phyloP scores from a whole-genome alignment of 2,113 vertebrate genomes.

The Struthio camelus region DNA sequence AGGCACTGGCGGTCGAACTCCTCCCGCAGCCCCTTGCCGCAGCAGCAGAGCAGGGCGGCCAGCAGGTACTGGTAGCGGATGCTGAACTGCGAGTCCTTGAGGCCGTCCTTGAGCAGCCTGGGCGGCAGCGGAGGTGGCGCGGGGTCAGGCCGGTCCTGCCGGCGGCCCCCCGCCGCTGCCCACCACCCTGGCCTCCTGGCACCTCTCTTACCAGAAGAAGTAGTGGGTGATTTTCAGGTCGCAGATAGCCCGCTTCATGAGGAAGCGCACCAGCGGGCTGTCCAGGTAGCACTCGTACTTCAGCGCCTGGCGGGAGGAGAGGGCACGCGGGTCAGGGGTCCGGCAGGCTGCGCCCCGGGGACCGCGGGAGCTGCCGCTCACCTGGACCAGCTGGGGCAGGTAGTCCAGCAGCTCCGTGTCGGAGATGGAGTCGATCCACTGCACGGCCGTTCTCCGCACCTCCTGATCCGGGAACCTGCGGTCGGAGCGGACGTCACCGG shows the following conservation, averaged over 20 bases:
- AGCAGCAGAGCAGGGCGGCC: conserved; percentile 93
- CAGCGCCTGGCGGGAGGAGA: conserved; percentile 79
- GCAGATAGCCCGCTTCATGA: conserved; percentile 89
- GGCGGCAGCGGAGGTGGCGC: rapidly evolving
- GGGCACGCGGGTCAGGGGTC: background rate
- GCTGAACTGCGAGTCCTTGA: conserved; percentile 97
- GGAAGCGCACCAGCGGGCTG: conserved; percentile 94
- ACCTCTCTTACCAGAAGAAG: conserved; percentile 89
- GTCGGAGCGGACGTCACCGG: rapidly evolving
- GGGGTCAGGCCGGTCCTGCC: rapidly evolving
- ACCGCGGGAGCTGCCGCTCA: conserved; percentile 15
- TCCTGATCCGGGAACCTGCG: conserved; percentile 95
- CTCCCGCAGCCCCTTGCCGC: conserved; percentile 87
- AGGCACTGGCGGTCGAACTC: conserved; percentile 94
- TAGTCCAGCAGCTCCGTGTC: conserved; percentile 93
- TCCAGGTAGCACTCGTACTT: conserved; percentile 99
- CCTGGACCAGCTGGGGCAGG: conserved; percentile 96
- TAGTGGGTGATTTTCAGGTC: conserved; percentile 93
- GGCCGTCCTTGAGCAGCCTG: conserved; percentile 93
- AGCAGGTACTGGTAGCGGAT: conserved; percentile 95
- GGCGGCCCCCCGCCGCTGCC: rapidly evolving
- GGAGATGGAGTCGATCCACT: conserved; percentile 94
- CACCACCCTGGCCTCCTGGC: too few species aligned
- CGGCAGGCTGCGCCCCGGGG: too few species aligned
- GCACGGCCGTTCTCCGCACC: conserved; percentile 90